Percentiles rank a stretch among this genome's conserved stretches.
These are phyloP conservation scores for Gorsachius goisagi DNA, from an alignment of 2,113 vertebrate genomes.

Conservation along the genomic window DNA sequence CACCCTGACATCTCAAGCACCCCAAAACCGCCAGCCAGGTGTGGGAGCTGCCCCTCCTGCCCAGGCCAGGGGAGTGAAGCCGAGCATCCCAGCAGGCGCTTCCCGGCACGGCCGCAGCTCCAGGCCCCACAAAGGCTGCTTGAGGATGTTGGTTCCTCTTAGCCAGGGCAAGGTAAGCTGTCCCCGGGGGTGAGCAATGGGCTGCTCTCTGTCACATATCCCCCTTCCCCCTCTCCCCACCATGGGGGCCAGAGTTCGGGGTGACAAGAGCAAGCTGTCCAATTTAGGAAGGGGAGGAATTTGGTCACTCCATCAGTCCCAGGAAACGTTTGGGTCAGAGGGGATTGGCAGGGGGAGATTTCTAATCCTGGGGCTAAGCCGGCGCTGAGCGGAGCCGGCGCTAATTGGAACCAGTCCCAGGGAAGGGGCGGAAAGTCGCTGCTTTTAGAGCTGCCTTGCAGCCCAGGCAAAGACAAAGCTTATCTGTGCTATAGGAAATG, in stretches of 20 bases:
- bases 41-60: neutral
- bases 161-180: neutral
- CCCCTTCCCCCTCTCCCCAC: neutral
- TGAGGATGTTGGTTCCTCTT: accelerated
- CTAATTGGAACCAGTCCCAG: constrained; percentile 60
- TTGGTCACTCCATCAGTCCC: neutral
- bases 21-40: accelerated
- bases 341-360: neutral
- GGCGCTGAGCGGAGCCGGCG: neutral
- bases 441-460: neutral
- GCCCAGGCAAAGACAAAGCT: constrained; percentile 3
- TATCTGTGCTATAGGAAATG: constrained; percentile 40
- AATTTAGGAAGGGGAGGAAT: constrained; percentile 29
- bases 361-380: constrained; percentile 52
- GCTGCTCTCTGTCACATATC: neutral
- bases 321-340: constrained; percentile 59
- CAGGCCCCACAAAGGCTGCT: neutral
- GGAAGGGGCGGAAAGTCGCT: neutral
- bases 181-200: accelerated
- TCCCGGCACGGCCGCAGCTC: accelerated
- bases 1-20: neutral
- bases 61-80: neutral
- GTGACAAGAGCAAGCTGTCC: constrained; percentile 12
- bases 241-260: neutral
- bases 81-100: accelerated